These are phyloP conservation scores for Formicarius rufipectus DNA, from an alignment of 2,113 vertebrate species.

Conservation along the genomic window DNA sequence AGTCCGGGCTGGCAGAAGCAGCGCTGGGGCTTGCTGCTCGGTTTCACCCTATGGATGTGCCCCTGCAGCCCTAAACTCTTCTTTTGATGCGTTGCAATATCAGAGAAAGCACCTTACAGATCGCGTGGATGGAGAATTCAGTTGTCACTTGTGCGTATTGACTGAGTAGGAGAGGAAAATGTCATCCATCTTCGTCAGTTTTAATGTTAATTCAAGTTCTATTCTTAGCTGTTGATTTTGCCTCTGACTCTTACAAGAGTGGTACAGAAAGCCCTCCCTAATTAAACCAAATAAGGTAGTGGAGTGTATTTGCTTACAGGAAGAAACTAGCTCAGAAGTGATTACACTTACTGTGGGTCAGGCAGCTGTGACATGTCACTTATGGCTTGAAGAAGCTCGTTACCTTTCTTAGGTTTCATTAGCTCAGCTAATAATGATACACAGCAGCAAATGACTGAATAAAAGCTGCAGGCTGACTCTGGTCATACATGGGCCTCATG, in stretches of 20 bases:
- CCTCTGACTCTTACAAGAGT: neutral
- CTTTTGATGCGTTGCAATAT: neutral
- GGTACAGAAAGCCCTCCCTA: neutral
- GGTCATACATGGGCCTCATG: neutral
- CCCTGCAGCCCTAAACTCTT: neutral
- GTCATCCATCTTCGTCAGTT: neutral
- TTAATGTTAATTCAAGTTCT: neutral
- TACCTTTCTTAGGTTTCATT: neutral
- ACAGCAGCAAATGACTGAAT: neutral
- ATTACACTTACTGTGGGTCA: accelerated
- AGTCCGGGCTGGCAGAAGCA: neutral
- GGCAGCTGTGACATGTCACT: neutral
- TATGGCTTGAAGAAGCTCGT: neutral
- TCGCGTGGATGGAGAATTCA: neutral
- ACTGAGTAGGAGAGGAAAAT: neutral
- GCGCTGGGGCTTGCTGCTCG: neutral
- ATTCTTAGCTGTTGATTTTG: neutral
- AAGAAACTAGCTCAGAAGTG: neutral
- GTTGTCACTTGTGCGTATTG: neutral
- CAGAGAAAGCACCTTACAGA: neutral
- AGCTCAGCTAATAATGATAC: neutral
- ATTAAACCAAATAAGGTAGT: neutral
- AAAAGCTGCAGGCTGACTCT: neutral
- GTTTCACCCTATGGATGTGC: accelerated
- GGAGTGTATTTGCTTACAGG: neutral